These are phyloP conservation scores for Chaitophorus viminalis DNA, from an alignment of 2,888 invertebrate genomes.

Conservation along the genomic window DNA sequence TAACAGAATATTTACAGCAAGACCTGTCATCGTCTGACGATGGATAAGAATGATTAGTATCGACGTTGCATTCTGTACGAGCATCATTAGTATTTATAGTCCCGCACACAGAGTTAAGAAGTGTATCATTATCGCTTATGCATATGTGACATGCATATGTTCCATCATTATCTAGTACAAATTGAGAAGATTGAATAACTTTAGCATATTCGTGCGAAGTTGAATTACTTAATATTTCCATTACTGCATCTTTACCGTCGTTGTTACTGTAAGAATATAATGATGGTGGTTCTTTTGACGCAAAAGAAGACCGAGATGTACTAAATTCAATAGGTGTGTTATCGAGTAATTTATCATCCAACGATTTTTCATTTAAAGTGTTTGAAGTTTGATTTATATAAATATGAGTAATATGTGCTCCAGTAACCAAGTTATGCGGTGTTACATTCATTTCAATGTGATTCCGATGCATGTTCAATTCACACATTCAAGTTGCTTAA, in stretches of 20 bases:
- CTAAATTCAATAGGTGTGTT: constrained; percentile 9
- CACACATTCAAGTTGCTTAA: background rate
- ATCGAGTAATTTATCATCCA: constrained; percentile 14
- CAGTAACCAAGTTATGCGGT: constrained; percentile 5
- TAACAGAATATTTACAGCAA: constrained; percentile 34
- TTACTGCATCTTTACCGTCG: background rate
- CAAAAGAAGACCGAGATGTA: background rate
- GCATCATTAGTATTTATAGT: background rate
- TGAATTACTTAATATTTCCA: background rate
- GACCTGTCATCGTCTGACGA: constrained; percentile 3
- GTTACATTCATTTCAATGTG: background rate
- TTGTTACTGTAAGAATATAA: background rate
- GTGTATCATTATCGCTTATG: background rate
- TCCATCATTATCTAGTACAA: constrained; percentile 13
- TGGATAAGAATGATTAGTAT: background rate
- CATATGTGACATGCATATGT: constrained; percentile 40
- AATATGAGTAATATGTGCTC: constrained; percentile 17
- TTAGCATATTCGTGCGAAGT: constrained; percentile 9
- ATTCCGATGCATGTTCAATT: background rate
- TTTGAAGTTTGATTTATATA: constrained; percentile 28
- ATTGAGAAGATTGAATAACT: constrained; percentile 18
- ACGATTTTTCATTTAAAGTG: constrained; percentile 11
- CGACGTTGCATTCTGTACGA: constrained; percentile 1
- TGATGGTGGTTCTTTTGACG: background rate
- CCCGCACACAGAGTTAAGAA: background rate